Conservation (phyloP, 2,113 vertebrate genomes). For the Urocynchramus pylzowi region DNA sequence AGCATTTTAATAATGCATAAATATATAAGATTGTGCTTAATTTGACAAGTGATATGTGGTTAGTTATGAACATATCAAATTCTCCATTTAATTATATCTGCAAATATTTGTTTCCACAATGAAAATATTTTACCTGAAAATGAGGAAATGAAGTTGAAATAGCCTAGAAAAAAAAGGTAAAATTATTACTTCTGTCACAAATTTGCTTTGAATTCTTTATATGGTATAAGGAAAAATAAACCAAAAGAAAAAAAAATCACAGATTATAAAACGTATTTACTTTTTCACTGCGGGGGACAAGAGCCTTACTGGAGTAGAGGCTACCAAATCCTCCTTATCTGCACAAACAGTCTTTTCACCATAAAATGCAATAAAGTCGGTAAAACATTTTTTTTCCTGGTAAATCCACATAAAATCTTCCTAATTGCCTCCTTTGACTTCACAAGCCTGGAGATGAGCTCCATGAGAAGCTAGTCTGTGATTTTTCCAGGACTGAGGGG, state of each 20-base stretch:
- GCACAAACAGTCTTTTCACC: not conserved
- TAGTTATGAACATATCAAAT: not conserved
- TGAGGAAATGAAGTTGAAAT: not conserved
- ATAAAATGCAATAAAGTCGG: not conserved
- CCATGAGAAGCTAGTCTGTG: not conserved
- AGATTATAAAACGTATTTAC: not conserved
- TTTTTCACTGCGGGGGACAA: not conserved
- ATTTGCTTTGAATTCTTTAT: not conserved
- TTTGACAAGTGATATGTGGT: not conserved
- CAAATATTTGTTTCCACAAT: not conserved
- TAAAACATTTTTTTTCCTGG: not conserved
- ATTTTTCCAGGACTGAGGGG: not conserved
- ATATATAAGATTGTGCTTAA: not conserved
- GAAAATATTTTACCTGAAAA: not conserved
- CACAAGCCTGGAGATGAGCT: not conserved
- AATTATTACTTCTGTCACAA: not conserved
- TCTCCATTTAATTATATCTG: not conserved
- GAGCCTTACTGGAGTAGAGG: not conserved
- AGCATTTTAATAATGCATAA: not conserved
- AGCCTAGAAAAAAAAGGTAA: not conserved
- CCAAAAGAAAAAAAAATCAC: not conserved
- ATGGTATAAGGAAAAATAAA: not conserved
- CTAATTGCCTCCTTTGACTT: not conserved
- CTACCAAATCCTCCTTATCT: not conserved
- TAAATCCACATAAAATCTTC: not conserved